Conservation (phyloP, 2,797 vertebrate species). For the Microcaecilia unicolor region DNA sequence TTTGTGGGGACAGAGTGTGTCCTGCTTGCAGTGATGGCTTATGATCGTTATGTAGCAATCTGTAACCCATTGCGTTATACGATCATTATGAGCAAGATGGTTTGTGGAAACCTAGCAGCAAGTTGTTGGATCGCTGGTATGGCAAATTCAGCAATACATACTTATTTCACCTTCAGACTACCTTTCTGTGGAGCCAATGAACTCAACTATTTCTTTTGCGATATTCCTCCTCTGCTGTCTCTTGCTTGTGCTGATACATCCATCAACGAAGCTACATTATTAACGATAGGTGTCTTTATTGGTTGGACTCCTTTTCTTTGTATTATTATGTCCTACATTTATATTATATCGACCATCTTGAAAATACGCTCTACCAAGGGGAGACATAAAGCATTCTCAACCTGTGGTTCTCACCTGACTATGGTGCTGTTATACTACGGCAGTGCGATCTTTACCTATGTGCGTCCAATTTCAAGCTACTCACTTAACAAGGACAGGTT, state of each 20-base stretch:
- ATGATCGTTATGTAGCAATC: constrained; percentile 17
- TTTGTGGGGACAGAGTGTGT: constrained; percentile 32
- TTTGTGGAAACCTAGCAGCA: constrained; percentile 6
- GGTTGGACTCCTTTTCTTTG: constrained; percentile 30
- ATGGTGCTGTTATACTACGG: constrained; percentile 29
- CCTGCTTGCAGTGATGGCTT: constrained; percentile 30
- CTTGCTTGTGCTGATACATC: constrained; percentile 30
- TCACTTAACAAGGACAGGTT: constrained; percentile 24
- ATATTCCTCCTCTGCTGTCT: constrained; percentile 29
- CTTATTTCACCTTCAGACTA: constrained; percentile 15
- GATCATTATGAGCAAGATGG: constrained; percentile 7
- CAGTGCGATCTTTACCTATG: constrained; percentile 27
- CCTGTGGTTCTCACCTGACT: constrained; percentile 23
- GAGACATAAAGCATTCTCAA: constrained; percentile 24
- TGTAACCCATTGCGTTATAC: constrained; percentile 19
- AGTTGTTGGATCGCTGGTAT: constrained; percentile 20
- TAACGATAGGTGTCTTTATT: constrained; percentile 20
- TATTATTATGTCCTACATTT: constrained; percentile 29
- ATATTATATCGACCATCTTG: constrained; percentile 18
- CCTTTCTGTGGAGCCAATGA: constrained; percentile 26
- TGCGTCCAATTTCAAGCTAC: constrained; percentile 28
- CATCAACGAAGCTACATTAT: constrained; percentile 18
- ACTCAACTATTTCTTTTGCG: constrained; percentile 35
- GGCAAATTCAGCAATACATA: constrained; percentile 30
- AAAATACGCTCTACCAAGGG: constrained; percentile 12